Evolutionary conservation across 2,113 vertebrate species (phyloP).

Genomic region (Saguinus imperator): DNA sequence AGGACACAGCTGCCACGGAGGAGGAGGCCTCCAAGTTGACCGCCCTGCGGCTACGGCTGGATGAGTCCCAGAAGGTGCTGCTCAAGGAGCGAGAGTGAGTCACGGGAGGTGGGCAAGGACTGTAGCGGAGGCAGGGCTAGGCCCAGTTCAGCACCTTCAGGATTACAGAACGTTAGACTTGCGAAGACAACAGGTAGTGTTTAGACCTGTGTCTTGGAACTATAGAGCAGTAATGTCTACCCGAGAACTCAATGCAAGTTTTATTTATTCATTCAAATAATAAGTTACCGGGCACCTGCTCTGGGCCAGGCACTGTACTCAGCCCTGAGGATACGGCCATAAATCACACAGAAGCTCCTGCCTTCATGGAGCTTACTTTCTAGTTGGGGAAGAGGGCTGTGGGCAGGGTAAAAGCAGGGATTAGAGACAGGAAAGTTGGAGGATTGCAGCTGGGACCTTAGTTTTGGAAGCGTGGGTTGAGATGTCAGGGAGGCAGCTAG

Average conservation of each 20-base stretch:
- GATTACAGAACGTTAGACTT: accelerated
- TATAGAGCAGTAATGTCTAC: background rate
- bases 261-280: background rate
- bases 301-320: background rate
- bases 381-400: background rate
- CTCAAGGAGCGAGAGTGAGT: conserved; percentile 93
- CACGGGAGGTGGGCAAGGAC: background rate
- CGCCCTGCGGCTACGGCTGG: conserved; percentile 94
- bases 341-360: background rate
- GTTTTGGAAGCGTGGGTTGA: background rate
- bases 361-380: background rate
- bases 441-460: background rate
- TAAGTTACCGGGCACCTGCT: background rate
- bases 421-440: no score
- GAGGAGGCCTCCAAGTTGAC: conserved; percentile 93
- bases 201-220: background rate
- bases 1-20: conserved; percentile 86
- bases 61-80: conserved; percentile 96
- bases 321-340: background rate
- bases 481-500: background rate
- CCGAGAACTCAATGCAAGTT: background rate
- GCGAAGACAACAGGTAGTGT: accelerated
- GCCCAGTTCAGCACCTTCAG: background rate
- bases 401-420: background rate
- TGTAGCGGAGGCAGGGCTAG: accelerated